These are phyloP conservation scores for Deilephila elpenor DNA, from an alignment of 2,888 invertebrate genomes.

Conservation along the genomic window DNA sequence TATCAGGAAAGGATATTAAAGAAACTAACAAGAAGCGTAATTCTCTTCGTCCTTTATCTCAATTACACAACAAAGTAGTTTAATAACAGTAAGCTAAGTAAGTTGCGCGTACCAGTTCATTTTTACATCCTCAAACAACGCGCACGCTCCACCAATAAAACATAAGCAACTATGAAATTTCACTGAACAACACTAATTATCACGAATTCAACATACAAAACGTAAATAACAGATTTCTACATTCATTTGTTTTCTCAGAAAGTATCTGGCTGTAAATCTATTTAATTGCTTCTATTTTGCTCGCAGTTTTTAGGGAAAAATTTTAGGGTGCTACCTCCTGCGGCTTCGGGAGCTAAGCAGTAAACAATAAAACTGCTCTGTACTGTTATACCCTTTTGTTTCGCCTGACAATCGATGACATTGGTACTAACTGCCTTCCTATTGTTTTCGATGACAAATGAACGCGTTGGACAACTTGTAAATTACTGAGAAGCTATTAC, in stretches of 20 bases:
- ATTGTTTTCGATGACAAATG: conserved; percentile 78
- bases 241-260: conserved; percentile 67
- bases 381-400: conserved; percentile 72
- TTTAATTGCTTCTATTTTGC: conserved; percentile 74
- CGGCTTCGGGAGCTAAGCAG: conserved; percentile 73
- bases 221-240: conserved; percentile 44
- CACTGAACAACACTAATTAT: conserved; percentile 55
- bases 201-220: conserved; percentile 56
- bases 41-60: neutral
- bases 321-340: conserved; percentile 79
- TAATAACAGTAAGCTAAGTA: neutral
- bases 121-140: neutral
- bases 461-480: conserved; percentile 63
- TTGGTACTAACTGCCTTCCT: conserved; percentile 62
- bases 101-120: neutral
- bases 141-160: conserved; percentile 20
- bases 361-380: conserved; percentile 79
- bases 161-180: conserved; percentile 30
- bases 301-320: conserved; percentile 62
- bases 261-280: conserved; percentile 77
- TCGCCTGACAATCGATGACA: conserved; percentile 63
- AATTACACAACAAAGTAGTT: neutral
- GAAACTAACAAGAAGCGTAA: neutral
- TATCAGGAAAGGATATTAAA: neutral
- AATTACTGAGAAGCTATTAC: conserved; percentile 27